Conservation (phyloP, 2,113 vertebrate genomes). For the Gymnobelideus leadbeateri region DNA sequence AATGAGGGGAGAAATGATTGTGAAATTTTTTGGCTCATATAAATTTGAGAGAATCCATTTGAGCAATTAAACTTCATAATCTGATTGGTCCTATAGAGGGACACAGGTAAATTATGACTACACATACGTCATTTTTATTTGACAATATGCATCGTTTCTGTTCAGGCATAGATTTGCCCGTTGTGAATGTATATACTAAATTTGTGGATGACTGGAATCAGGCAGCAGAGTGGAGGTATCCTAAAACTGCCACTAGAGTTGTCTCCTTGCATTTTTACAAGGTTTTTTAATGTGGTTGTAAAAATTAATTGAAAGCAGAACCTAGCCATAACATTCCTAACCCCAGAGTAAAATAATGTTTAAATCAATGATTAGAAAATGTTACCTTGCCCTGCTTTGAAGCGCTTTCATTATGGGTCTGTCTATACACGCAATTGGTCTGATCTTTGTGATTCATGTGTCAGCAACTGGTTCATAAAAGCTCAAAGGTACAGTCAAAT, state of each 20-base stretch:
- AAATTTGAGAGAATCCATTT: not conserved
- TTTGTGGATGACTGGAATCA: not conserved
- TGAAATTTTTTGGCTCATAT: not conserved
- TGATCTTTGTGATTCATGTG: slow-evolving; percentile 18
- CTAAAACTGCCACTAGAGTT: not conserved
- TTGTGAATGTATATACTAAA: not conserved
- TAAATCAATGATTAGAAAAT: slow-evolving; percentile 8
- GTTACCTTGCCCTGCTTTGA: not conserved
- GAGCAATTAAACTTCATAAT: not conserved
- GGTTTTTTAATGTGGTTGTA: slow-evolving; percentile 1
- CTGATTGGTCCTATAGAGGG: not conserved
- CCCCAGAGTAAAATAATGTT: slow-evolving; percentile 10
- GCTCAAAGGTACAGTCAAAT: slow-evolving; percentile 3
- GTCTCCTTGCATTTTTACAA: slow-evolving; percentile 17
- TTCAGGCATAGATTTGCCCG: not conserved
- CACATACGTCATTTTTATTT: not conserved
- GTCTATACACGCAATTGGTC: not conserved
- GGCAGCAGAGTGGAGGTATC: not conserved
- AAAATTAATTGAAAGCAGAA: slow-evolving; percentile 23
- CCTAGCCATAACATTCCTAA: slow-evolving; percentile 9
- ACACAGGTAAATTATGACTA: not conserved
- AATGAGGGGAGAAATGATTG: not conserved
- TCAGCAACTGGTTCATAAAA: slow-evolving; percentile 32
- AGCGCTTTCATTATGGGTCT: not conserved
- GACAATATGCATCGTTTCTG: not conserved